A percentile compares a stretch with the other conserved stretches of the same genome.
Conservation (phyloP, 2,113 vertebrate species). For the Illadopsis cleaveri region DNA sequence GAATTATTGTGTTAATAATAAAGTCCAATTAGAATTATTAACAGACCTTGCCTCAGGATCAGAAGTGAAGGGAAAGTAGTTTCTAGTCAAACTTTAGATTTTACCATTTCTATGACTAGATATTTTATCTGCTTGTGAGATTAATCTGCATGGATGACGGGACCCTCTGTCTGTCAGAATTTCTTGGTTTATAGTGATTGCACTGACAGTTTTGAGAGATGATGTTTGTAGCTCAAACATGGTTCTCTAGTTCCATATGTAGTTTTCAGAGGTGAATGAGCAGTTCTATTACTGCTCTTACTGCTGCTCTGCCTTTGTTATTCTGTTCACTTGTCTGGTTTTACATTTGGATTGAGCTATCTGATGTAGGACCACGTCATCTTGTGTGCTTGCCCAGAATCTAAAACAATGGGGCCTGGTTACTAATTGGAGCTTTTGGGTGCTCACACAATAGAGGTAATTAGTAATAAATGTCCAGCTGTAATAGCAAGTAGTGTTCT, state of each 20-base stretch:
- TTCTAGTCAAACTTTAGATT: neutral
- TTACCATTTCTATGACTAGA: neutral
- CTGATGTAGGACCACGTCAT: neutral
- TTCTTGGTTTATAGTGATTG: neutral
- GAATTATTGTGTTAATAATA: neutral
- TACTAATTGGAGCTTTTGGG: slow-evolving; percentile 17
- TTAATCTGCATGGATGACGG: fast-evolving
- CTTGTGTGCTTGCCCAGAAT: neutral
- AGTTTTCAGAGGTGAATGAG: neutral
- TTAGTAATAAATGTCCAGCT: slow-evolving; percentile 19
- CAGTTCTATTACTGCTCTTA: neutral
- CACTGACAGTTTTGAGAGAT: neutral
- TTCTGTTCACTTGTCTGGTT: neutral
- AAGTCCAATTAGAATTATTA: neutral
- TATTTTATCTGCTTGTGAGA: neutral
- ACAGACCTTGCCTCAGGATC: neutral
- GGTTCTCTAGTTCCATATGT: neutral
- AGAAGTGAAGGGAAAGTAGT: neutral
- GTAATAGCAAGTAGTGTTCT: neutral
- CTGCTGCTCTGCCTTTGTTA: neutral
- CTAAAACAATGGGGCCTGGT: neutral
- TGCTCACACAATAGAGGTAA: neutral
- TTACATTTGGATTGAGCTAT: neutral
- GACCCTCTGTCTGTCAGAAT: neutral
- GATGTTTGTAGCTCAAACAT: neutral